Evolutionary conservation across 2,797 vertebrate genomes (phyloP).

Genomic region (Bufotes viridis): DNA sequence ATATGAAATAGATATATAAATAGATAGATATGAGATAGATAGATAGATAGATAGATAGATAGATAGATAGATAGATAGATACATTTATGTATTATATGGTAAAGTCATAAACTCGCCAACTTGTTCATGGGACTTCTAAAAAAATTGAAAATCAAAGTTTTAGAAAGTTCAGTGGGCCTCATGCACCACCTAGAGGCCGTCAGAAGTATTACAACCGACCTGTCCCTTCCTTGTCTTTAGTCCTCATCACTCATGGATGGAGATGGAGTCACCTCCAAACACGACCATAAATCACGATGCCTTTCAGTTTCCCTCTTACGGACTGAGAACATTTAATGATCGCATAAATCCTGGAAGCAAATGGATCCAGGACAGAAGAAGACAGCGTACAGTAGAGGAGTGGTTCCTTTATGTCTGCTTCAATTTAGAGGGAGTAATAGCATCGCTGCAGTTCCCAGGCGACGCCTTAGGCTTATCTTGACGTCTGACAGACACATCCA

Average conservation of each 20-base stretch:
- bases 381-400: background rate
- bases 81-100: background rate
- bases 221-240: background rate
- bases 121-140: background rate
- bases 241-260: background rate
- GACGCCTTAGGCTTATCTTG: conserved; percentile 1
- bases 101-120: background rate
- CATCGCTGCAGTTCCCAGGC: background rate
- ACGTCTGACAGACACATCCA: conserved; percentile 24
- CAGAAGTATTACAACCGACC: background rate
- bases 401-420: conserved; percentile 29
- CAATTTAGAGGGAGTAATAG: conserved; percentile 1
- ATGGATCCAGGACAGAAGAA: background rate
- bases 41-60: too few species aligned
- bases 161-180: background rate
- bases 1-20: too few species aligned
- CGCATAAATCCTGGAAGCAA: conserved; percentile 17
- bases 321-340: conserved; percentile 1
- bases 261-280: background rate
- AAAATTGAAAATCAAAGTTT: background rate
- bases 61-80: too few species aligned
- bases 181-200: conserved; percentile 7
- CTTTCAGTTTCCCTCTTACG: background rate
- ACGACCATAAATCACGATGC: conserved; percentile 9
- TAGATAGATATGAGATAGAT: too few species aligned